phyloP scores from a whole-genome alignment of 2,888 invertebrate genomes.

The Euproctis similis region DNA sequence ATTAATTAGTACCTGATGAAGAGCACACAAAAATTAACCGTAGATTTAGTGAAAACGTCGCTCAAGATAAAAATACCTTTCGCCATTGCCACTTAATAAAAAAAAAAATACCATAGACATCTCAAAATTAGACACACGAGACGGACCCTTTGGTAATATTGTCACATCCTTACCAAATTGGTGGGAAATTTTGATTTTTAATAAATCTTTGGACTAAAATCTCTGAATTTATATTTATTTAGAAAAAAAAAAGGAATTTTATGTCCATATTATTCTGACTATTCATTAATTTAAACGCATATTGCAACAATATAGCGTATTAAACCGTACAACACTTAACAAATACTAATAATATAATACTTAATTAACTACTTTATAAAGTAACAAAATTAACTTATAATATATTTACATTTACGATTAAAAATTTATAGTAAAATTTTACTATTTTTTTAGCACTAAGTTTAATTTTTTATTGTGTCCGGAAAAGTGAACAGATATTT shows the following conservation, averaged over 20 bases:
- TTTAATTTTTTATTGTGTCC: conserved; percentile 37
- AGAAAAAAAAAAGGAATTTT: conserved; percentile 50
- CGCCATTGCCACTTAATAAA: conserved; percentile 12
- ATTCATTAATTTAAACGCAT: conserved; percentile 67
- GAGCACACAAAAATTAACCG: too few relatives aligned
- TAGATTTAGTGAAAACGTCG: conserved; percentile 16
- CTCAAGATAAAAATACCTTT: conserved; percentile 9
- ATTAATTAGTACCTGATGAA: too few relatives aligned
- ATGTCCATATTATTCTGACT: conserved; percentile 64
- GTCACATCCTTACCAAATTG: conserved; percentile 58
- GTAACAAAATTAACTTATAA: conserved; percentile 76
- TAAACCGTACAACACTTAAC: conserved; percentile 75
- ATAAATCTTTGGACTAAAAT: conserved; percentile 67
- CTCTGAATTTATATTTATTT: too few relatives aligned
- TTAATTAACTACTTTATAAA: conserved; percentile 71
- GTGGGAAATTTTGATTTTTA: conserved; percentile 66
- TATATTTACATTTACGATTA: conserved; percentile 73
- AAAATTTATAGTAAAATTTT: conserved; percentile 71
- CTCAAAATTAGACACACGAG: conserved; percentile 30
- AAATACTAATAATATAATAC: conserved; percentile 72
- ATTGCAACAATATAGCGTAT: conserved; percentile 73
- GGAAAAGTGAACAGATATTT: conserved; percentile 33
- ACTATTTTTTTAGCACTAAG: conserved; percentile 63
- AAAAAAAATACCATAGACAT: conserved; percentile 15
- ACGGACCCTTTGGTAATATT: conserved; percentile 56